Base-by-base conservation (phyloP, 2,888 invertebrate genomes). In the Alloscopus bannaensis region DNA sequence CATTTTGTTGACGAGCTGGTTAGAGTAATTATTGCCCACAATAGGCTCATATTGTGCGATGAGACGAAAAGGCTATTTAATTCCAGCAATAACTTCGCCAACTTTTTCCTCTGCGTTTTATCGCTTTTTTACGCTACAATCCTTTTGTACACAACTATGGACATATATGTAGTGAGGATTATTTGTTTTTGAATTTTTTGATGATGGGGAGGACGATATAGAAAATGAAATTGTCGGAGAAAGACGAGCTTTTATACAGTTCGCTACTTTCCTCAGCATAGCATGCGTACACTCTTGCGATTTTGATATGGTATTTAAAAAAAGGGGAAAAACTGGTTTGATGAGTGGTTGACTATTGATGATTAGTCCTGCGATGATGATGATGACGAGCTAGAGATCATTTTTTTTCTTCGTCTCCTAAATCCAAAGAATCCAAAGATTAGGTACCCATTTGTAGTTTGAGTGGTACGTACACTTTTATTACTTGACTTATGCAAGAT, bases 301-400 rank as follows among this genome's bases (percentile, higher is more conserved):
- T 72, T 72, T 72, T 65, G 64, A 64, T 64, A 72, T 59, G 60
- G 45, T 42, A 16, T n/a, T n/a, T n/a, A n/a, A n/a, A n/a, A n/a
- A n/a, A 59, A 29, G 22, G 60, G n/a, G 57, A 18, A 72, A 72
- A 72, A 72, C 72, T 64, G 72, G 72, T 72, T 65, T 28, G 72
- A 42, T 64, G 36, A 42, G 64, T 62, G 52, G n/a, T n/a, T 36
- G 3, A 0, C 26, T 26, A 31, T 31, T 59, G 42, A 24, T 40
- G 31, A 50, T 4, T 18, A 13, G 8, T 18, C 36, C 31, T 22
- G 18, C 18, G 59, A 24, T 29, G 60, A 36, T 24, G 52, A 62
- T 50, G 62, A 40, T 29, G 72, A 55, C 28, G 52, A 18, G 13
- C 22, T 36, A 55, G 64, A 72, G 50, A 59, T 59, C 52, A 52